Evolutionary conservation across 1,140 invertebrate genomes (phyloP), one percentile per base, ranked within the genome.

Genomic region (Liolophura sinensis): DNA sequence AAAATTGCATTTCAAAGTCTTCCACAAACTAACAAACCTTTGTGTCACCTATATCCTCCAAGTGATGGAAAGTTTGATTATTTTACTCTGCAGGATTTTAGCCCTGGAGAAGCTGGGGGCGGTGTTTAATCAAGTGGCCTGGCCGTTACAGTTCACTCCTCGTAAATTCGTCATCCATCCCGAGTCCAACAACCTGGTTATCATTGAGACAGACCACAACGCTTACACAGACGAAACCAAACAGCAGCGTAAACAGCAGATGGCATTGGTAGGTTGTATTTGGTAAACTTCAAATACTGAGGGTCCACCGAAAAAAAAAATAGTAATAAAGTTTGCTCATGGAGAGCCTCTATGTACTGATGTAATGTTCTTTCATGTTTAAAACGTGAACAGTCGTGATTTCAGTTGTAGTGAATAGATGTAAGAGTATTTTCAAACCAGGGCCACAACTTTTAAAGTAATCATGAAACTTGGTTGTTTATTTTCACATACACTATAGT

Each of bases 191-290:
- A 91, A 96, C 78, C 87, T 98, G 48, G 87, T 98, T 48, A 80
- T 87, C 20, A 91, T 98, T 59, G 97, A 99, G 84, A 98, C 97
- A 12, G 98, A 99, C 84, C 97, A 99, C 78, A 99, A 99, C 84
- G 92, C 97, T 0, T 99, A 99, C 73, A 99, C 97, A 0, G 95
- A 98, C 76, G 93, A 96, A 72, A 97, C 95, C 6, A 99, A 99
- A 79, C 92, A 92, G 78, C 92, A 95, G 73, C 88, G 96, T 72
- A 90, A 96, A 80, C 88, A 90, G 72, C 89, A 91, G 78, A 90
- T 92, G 87, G 91, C 90, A 47, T 88, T 90, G 82, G 89, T 89
- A 74, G 63, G 77, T 68, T 50, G n/a, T 25, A 4, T 59, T 14
- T 55, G 24, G 54, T 46, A 52, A 59, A 3, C 51, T 54, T 54